These are phyloP conservation scores for Anabas testudineus DNA, from an alignment of 2,797 vertebrate species.

Conservation along the genomic window DNA sequence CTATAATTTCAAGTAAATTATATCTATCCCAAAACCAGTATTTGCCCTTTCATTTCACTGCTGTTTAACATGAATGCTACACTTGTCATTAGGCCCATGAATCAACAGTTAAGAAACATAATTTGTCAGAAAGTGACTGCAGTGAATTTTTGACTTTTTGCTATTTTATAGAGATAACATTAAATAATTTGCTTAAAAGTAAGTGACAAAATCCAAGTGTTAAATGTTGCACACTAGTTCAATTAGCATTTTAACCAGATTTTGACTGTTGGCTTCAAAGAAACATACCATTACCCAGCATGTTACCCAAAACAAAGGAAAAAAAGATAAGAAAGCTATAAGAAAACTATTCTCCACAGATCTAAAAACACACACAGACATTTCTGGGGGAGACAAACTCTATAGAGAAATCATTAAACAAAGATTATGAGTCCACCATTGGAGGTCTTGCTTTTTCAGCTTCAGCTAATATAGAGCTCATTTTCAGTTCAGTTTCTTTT, in stretches of 20 bases:
- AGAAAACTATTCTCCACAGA: constrained; percentile 1
- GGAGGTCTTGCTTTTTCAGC: constrained; percentile 6
- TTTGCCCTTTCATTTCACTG: not conserved
- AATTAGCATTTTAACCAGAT: not conserved
- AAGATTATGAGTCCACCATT: not conserved
- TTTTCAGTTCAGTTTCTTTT: not conserved
- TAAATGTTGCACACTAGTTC: not conserved
- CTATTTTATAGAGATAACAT: not conserved
- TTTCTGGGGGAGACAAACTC: constrained; percentile 6
- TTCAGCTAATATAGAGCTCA: not conserved
- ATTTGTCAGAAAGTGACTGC: no score
- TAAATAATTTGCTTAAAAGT: not conserved
- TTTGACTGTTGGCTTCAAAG: constrained; percentile 12
- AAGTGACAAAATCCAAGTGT: not conserved
- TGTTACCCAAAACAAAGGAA: not conserved
- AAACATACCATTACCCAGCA: not conserved
- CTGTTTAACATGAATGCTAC: not conserved
- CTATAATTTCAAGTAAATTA: not conserved
- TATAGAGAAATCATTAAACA: constrained; percentile 17
- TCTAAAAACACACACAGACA: not conserved
- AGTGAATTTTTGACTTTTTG: no score
- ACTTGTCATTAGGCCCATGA: not conserved
- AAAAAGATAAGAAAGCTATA: constrained; percentile 1
- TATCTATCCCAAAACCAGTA: not conserved
- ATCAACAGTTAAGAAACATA: no score